These are phyloP conservation scores for Numenius phaeopus DNA, from an alignment of 2,797 vertebrate genomes.

Conservation along the genomic window DNA sequence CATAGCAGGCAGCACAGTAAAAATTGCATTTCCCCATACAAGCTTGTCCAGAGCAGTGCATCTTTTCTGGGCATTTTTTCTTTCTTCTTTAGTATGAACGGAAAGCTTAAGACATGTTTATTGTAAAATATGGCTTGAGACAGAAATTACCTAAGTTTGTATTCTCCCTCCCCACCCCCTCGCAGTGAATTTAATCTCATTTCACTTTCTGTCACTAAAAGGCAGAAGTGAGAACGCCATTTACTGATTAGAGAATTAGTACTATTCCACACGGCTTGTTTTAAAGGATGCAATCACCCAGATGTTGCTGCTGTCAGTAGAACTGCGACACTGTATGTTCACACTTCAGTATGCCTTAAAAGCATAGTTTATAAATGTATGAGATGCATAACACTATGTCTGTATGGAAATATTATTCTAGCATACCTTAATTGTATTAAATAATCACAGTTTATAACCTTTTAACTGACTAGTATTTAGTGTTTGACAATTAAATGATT, in stretches of 20 bases:
- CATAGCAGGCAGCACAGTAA: not conserved
- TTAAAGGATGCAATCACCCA: not conserved
- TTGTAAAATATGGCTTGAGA: not conserved
- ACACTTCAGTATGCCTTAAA: not conserved
- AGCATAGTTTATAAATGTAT: slow-evolving; percentile 28
- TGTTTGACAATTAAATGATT: not conserved
- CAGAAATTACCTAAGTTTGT: not conserved
- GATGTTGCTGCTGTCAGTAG: not conserved
- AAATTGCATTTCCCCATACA: not conserved
- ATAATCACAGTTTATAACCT: slow-evolving; percentile 23
- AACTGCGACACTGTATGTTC: not conserved
- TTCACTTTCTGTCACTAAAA: slow-evolving; percentile 14
- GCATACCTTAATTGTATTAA: not conserved
- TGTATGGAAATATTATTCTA: slow-evolving; percentile 14
- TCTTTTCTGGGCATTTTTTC: not conserved
- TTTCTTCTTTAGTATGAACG: not conserved
- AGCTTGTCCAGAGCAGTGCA: not conserved
- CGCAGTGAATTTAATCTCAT: not conserved
- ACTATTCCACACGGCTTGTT: not conserved
- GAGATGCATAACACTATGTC: not conserved
- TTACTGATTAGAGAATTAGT: not conserved
- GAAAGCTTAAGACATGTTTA: not conserved
- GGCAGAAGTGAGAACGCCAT: not conserved
- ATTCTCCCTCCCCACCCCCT: not conserved
- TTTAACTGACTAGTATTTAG: slow-evolving; percentile 24